A percentile compares a stretch with the other conserved stretches of the same genome.
Conservation (phyloP, 1,140 invertebrate genomes). For the Doryteuthis pealeii region DNA sequence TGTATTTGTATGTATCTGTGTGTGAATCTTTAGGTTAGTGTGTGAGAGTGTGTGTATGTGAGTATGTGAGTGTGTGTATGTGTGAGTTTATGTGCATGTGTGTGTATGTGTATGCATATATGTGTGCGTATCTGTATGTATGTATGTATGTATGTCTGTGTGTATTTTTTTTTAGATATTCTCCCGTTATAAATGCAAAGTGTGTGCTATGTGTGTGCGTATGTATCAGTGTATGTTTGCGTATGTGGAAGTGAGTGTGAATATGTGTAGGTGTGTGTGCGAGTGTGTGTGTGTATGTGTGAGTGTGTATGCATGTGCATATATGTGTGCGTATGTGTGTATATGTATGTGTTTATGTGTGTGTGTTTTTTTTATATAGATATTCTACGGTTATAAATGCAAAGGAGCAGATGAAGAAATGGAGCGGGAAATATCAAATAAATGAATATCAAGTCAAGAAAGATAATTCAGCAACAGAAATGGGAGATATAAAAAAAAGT, state of each 20-base stretch:
- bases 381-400: not conserved
- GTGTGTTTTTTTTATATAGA: conserved; percentile 25
- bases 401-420: no score
- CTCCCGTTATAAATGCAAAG: no score
- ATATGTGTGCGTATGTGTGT: conserved; percentile 23
- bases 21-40: not conserved
- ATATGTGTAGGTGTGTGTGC: conserved; percentile 19
- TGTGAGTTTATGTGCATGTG: conserved; percentile 15
- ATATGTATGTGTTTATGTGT: conserved; percentile 33
- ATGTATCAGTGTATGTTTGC: conserved; percentile 15
- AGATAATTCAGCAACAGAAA: no score
- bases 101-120: conserved; percentile 16
- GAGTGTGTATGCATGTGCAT: conserved; percentile 22
- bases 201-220: conserved; percentile 18
- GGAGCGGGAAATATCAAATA: not conserved
- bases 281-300: conserved; percentile 28
- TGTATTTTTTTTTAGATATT: conserved; percentile 9
- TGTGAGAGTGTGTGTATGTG: no score
- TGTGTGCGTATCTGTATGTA: conserved; percentile 13
- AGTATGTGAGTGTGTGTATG: no score
- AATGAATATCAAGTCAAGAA: no score
- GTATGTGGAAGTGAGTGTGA: not conserved
- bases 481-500: no score
- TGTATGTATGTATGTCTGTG: conserved; percentile 15
- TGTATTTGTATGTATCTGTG: not conserved